Evolutionary conservation across 2,797 vertebrate species (phyloP).

Genomic region (Chiloscyllium punctatum): DNA sequence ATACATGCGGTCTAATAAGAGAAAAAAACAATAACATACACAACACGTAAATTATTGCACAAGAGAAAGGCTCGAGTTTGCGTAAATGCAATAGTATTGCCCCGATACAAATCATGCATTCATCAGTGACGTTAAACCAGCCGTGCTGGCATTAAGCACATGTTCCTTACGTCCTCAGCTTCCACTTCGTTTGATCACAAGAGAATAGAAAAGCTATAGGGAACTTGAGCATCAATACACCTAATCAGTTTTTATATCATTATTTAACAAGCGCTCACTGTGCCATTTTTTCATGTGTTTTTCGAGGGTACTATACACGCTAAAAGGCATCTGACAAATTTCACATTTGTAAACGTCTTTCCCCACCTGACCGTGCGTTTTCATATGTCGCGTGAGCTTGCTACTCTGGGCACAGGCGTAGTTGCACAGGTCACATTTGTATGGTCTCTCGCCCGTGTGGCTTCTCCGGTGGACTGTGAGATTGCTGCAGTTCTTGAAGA

Average conservation of each 20-base stretch:
- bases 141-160: constrained; percentile 97
- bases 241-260: constrained; percentile 99
- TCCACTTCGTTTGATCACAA: constrained; percentile 72
- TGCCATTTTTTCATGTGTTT: constrained; percentile 99
- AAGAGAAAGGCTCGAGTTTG: constrained; percentile 99
- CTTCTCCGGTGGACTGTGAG: constrained; percentile 99
- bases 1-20: constrained; percentile 89
- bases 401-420: constrained; percentile 99
- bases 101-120: constrained; percentile 99
- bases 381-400: constrained; percentile 99
- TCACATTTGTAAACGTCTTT: constrained; percentile 99
- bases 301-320: constrained; percentile 99
- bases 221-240: constrained; percentile 65
- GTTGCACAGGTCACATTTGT: constrained; percentile 99
- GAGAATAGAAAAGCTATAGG: constrained; percentile 88
- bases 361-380: constrained; percentile 99
- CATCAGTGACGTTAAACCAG: constrained; percentile 86
- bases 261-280: constrained; percentile 98
- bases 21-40: constrained; percentile 83
- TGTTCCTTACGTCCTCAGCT: constrained; percentile 76
- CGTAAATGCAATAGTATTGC: constrained; percentile 99
- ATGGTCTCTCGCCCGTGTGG: constrained; percentile 98
- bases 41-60: constrained; percentile 99
- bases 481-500: constrained; percentile 99
- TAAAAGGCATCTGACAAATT: constrained; percentile 99